Percentiles rank a stretch among this genome's conserved stretches.
These are phyloP conservation scores for Seriola aureovittata DNA, from an alignment of 2,113 vertebrate genomes.

Conservation along the genomic window DNA sequence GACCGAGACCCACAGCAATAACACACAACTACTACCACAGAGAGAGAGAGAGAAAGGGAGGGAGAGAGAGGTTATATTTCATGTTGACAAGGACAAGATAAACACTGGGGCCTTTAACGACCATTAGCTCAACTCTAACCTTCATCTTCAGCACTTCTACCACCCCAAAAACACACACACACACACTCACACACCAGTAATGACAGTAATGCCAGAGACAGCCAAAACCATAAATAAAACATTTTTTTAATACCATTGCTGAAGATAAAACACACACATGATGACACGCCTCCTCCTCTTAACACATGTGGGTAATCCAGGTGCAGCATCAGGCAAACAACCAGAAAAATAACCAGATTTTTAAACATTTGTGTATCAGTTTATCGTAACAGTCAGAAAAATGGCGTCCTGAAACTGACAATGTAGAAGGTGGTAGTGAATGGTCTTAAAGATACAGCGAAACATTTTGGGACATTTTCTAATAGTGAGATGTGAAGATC, in stretches of 20 bases:
- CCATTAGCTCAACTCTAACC: slow-evolving; percentile 76
- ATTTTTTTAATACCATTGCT: slow-evolving; percentile 37
- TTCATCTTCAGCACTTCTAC: slow-evolving; percentile 68
- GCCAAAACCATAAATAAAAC: slow-evolving; percentile 39
- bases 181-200: slow-evolving; percentile 25
- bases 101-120: slow-evolving; percentile 75
- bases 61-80: slow-evolving; percentile 73
- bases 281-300: neutral
- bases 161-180: slow-evolving; percentile 38
- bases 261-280: slow-evolving; percentile 31
- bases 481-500: neutral
- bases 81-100: slow-evolving; percentile 81
- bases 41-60: slow-evolving; percentile 25
- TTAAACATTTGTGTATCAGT: neutral
- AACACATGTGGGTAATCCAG: neutral
- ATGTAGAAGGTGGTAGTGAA: neutral
- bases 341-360: neutral
- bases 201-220: slow-evolving; percentile 33
- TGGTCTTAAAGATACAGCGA: neutral
- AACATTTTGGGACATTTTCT: neutral
- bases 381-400: neutral
- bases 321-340: neutral
- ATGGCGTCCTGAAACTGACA: neutral
- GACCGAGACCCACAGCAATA: slow-evolving; percentile 72
- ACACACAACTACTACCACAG: slow-evolving; percentile 54